A percentile compares a stretch with the other conserved stretches of the same genome.
These are phyloP conservation scores for Puma concolor DNA, from an alignment of 2,113 vertebrate genomes.

Conservation along the genomic window DNA sequence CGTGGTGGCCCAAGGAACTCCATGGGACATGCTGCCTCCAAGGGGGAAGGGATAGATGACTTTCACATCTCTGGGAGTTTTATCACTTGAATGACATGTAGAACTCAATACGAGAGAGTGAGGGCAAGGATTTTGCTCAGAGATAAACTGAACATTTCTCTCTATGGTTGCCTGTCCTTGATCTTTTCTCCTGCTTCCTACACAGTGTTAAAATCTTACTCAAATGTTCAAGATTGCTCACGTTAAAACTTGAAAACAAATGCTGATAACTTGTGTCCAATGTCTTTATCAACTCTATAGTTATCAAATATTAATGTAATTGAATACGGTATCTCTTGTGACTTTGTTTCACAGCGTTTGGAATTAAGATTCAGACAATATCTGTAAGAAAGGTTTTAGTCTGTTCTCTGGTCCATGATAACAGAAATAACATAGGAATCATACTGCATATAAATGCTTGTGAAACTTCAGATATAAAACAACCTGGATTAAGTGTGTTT, in stretches of 20 bases:
- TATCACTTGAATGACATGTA: neutral
- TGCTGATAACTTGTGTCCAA: neutral
- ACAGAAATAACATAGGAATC: neutral
- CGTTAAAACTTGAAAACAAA: neutral
- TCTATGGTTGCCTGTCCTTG: neutral
- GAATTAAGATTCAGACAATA: neutral
- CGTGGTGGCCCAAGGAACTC: fast-evolving
- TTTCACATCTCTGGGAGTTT: neutral
- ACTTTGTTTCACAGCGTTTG: neutral
- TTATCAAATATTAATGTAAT: neutral
- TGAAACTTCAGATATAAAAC: neutral
- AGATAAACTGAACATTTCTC: neutral
- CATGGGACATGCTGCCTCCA: neutral
- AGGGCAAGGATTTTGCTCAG: neutral
- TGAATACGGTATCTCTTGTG: neutral
- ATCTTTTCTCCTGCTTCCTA: neutral
- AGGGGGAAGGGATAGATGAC: fast-evolving
- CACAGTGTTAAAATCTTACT: neutral
- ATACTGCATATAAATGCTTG: neutral
- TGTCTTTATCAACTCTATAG: neutral
- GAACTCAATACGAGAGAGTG: neutral
- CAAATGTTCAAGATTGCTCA: neutral
- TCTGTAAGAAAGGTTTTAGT: neutral
- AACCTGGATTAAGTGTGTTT: neutral
- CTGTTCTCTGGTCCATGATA: neutral